Conservation (phyloP, 2,797 vertebrate species). For the Enteromius treurensis region DNA sequence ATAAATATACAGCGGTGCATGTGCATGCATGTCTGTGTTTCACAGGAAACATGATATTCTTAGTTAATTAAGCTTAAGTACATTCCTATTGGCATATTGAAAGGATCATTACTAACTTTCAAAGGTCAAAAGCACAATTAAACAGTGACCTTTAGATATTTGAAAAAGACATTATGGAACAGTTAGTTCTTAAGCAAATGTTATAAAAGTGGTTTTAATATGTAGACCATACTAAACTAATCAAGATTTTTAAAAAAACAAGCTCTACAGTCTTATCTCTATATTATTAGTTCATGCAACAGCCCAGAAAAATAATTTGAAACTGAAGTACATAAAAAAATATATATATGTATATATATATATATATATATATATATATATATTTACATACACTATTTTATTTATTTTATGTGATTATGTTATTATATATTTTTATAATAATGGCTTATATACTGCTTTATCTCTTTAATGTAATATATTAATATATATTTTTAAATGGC, state of each 20-base stretch:
- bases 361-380: no score
- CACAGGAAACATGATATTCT: neutral
- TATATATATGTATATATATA: no score
- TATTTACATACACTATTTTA: no score
- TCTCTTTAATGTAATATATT: no score
- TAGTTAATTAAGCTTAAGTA: neutral
- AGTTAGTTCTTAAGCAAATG: neutral
- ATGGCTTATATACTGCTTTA: no score
- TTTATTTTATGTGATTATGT: no score
- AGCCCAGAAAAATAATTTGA: no score
- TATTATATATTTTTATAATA: no score
- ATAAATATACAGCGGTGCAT: slow-evolving; percentile 37
- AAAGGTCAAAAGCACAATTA: slow-evolving; percentile 29
- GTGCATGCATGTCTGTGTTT: slow-evolving; percentile 10
- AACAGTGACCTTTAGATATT: slow-evolving; percentile 11
- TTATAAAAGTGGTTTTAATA: neutral
- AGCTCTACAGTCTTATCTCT: neutral
- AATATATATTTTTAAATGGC: no score
- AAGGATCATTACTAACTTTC: neutral
- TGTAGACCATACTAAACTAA: neutral
- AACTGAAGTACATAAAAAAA: no score
- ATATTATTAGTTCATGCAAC: neutral
- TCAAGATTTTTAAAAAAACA: neutral
- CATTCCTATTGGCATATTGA: neutral
- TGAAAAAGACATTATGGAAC: slow-evolving; percentile 1